A percentile compares a stretch with the other conserved stretches of the same genome.
Evolutionary conservation across 2,888 invertebrate species (phyloP).

Genomic region (Drosophila rellima): DNA sequence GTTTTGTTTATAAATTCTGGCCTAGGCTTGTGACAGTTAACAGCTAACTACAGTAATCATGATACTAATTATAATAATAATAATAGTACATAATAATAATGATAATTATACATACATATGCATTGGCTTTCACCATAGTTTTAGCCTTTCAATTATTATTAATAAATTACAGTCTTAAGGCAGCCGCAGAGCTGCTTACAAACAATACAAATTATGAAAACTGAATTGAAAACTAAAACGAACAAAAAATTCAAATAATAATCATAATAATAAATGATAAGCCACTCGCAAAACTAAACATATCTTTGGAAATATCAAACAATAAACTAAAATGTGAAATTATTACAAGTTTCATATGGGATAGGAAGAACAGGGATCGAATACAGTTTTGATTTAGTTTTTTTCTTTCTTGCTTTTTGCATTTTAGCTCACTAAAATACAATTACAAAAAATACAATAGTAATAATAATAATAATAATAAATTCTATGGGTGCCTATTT

Average conservation of each 20-base stretch:
- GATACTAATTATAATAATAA: constrained; percentile 23
- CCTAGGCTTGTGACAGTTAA: constrained; percentile 64
- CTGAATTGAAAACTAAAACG: constrained; percentile 48
- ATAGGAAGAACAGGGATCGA: constrained; percentile 41
- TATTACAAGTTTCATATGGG: constrained; percentile 30
- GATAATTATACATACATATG: constrained; percentile 55
- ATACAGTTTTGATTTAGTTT: constrained; percentile 30
- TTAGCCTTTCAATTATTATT: constrained; percentile 28
- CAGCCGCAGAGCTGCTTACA: constrained; percentile 50
- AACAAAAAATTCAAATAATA: constrained; percentile 8
- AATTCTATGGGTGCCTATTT: constrained; percentile 37
- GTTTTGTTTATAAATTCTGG: constrained; percentile 58
- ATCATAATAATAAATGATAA: constrained; percentile 39
- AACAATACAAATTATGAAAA: constrained; percentile 40
- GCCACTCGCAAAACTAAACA: constrained; percentile 62
- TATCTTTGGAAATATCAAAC: constrained; percentile 80
- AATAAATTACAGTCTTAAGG: constrained; percentile 77
- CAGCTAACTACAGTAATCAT: constrained; percentile 43
- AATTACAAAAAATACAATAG: constrained; percentile 20
- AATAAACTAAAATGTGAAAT: constrained; percentile 63
- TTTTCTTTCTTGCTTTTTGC: no score
- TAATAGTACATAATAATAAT: constrained; percentile 36
- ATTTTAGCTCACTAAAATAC: constrained; percentile 17
- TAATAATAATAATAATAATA: constrained; percentile 31
- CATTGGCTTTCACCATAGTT: constrained; percentile 22